Evolutionary conservation across 2,797 vertebrate species (phyloP), one percentile per base, ranked within the genome.

Genomic region (Podarcis siculus): DNA sequence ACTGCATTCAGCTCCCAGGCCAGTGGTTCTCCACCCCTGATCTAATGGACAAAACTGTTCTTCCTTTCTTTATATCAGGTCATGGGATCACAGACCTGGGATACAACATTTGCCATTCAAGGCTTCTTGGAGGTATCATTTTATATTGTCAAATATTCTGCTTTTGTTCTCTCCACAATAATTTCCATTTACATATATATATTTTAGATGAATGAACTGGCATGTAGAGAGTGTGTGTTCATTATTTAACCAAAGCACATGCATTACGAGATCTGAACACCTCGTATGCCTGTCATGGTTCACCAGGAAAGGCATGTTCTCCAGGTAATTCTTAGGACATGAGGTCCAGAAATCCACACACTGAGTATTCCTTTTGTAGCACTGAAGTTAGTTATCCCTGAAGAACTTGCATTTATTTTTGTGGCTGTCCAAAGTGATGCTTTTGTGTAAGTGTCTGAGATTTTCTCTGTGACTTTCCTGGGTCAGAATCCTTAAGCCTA

Each of bases 41-140:
- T 81, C 61, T 8, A 64, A 4, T 3, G 64, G 58, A 39, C 32
- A 64, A 32, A 75, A 23, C 8, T 88, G 6, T 23, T 27, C 67
- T 66, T 42, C 0, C 76, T 85, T 85, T 35, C 67, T 95, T 9
- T 83, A 55, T 91, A 73, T 19, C 92, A 99, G 99, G 98, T 98
- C 27, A 99, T 98, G 0, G 99, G 98, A 86, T 99, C 98, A 27
- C 99, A 99, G 95, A 95, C 98, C 55, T 99, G 99, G 99, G 98
- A 99, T 61, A 99, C 98, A 0, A 94, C 97, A 0, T 99, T 99
- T 90, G 96, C 98, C 12, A 91, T 98, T 17, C 98, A 99, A 89
- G 98, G 98, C 66, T 97, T 98, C 82, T 94, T 99, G 61, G 99
- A 99, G 98, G 99, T 99, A 97, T 4, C 9, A 30, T n/a, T 82